These are phyloP conservation scores for Karalla daura DNA, from an alignment of 2,797 vertebrate species.

Conservation along the genomic window DNA sequence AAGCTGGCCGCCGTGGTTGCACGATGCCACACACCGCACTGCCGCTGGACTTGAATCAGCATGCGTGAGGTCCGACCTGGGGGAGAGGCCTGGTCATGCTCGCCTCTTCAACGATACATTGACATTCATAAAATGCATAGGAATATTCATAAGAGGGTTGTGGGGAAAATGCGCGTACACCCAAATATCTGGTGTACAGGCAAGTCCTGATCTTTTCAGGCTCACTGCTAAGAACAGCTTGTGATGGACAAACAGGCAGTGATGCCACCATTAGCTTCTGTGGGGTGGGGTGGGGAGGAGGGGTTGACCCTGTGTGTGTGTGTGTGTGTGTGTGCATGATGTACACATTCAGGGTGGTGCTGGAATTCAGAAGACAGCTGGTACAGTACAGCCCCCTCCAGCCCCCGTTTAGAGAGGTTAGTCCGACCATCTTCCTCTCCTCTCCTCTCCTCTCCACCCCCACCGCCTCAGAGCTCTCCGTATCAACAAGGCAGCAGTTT, in stretches of 20 bases:
- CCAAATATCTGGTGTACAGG: too few relatives aligned
- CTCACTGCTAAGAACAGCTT: slow-evolving; percentile 44
- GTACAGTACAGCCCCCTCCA: slow-evolving; percentile 50
- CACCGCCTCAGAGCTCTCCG: slow-evolving; percentile 30
- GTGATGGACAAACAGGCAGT: slow-evolving; percentile 27
- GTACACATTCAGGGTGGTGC: slow-evolving; percentile 17
- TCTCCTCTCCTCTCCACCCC: slow-evolving; percentile 20
- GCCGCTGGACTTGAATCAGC: too few relatives aligned
- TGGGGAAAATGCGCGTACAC: too few relatives aligned
- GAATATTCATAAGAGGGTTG: too few relatives aligned
- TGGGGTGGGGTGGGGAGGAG: background rate
- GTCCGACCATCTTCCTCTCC: slow-evolving; percentile 54
- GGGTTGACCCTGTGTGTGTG: background rate
- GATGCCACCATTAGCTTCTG: slow-evolving; percentile 27
- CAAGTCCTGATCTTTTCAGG: slow-evolving; percentile 21
- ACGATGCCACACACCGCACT: slow-evolving; percentile 12
- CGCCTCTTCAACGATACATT: too few relatives aligned
- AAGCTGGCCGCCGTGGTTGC: slow-evolving; percentile 20
- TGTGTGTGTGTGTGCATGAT: background rate
- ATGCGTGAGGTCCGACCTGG: too few relatives aligned
- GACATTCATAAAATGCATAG: too few relatives aligned
- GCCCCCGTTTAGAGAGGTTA: slow-evolving; percentile 41
- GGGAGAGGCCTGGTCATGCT: too few relatives aligned
- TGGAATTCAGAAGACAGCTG: slow-evolving; percentile 72
- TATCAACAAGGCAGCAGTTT: slow-evolving; percentile 63